Evolutionary conservation across 2,888 invertebrate genomes (phyloP).

Genomic region (Drosophila tripunctata): DNA sequence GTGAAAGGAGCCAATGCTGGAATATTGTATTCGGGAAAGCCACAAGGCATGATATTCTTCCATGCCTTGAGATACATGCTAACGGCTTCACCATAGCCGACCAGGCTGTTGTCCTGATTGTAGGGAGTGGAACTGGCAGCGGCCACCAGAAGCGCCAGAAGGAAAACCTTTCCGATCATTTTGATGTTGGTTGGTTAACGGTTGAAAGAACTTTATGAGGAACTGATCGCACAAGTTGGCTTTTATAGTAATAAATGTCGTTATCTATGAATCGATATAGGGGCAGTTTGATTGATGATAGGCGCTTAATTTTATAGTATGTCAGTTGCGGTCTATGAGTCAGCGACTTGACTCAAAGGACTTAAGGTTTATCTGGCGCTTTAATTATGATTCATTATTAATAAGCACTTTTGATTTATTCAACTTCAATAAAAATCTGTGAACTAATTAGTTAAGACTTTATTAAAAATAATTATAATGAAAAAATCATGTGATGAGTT

Average conservation of each 20-base stretch:
- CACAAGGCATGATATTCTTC: conserved; percentile 70
- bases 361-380: conserved; percentile 2
- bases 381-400: conserved; percentile 7
- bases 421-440: neutral
- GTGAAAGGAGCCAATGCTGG: conserved; percentile 65
- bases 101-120: conserved; percentile 16
- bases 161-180: conserved; percentile 9
- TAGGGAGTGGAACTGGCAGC: conserved; percentile 20
- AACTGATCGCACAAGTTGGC: neutral
- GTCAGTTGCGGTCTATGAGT: neutral
- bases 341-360: neutral
- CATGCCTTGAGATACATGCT: conserved; percentile 46
- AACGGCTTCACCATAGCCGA: conserved; percentile 53
- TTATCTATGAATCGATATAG: neutral
- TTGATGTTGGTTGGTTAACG: neutral
- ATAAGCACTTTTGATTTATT: neutral
- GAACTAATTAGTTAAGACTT: neutral
- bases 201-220: conserved; percentile 17
- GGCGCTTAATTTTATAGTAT: neutral
- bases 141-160: conserved; percentile 44
- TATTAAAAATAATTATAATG: neutral
- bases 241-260: conserved; percentile 3
- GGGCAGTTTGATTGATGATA: conserved; percentile 35
- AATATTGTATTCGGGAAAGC: conserved; percentile 54
- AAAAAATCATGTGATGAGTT: neutral